A percentile compares a stretch with the other conserved stretches of the same genome.
These are phyloP conservation scores for Allobates femoralis DNA, from an alignment of 2,797 vertebrate genomes.

Conservation along the genomic window DNA sequence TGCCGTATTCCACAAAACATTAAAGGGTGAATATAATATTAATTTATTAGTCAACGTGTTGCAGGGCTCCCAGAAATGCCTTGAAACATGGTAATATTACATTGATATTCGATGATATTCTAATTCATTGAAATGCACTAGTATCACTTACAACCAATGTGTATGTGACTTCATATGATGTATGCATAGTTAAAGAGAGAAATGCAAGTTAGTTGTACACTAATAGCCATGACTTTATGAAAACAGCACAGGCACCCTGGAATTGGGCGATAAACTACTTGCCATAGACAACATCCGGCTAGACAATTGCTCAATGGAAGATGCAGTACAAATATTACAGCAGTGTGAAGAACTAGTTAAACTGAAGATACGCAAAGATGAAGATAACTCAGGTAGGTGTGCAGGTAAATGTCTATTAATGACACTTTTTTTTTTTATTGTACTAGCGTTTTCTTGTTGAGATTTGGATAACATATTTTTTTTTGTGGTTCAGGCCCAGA, in stretches of 20 bases:
- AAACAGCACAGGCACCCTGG: constrained; percentile 91
- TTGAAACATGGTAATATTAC: too few relatives aligned
- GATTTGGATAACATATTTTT: background rate
- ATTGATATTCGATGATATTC: too few relatives aligned
- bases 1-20: too few relatives aligned
- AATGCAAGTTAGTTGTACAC: background rate
- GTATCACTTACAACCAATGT: too few relatives aligned
- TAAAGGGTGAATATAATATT: too few relatives aligned
- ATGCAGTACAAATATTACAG: constrained; percentile 96
- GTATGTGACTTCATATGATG: background rate
- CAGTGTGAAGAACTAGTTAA: constrained; percentile 97
- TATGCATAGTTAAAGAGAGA: background rate
- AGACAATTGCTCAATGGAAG: constrained; percentile 98
- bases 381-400: constrained; percentile 92
- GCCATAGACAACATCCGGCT: constrained; percentile 96
- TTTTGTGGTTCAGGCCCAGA: too few relatives aligned
- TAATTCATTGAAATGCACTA: too few relatives aligned
- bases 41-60: too few relatives aligned
- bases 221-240: background rate
- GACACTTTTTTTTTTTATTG: background rate
- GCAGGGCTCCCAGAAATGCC: too few relatives aligned
- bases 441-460: background rate
- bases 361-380: constrained; percentile 96
- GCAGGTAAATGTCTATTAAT: background rate
- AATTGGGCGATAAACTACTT: constrained; percentile 94